Conservation (phyloP, 1,140 invertebrate species). For the Latrodectus geometricus region DNA sequence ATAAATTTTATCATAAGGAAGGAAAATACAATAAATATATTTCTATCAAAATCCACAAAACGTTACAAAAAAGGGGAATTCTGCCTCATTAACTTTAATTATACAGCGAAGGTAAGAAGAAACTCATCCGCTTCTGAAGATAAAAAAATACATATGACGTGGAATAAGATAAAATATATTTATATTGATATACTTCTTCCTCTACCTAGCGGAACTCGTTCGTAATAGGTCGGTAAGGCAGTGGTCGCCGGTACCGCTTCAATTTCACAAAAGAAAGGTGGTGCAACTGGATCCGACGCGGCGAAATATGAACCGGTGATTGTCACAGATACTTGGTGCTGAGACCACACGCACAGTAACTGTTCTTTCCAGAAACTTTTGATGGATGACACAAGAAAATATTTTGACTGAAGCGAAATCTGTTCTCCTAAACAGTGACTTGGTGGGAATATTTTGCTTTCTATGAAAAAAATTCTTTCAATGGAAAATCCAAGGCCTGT, state of each 20-base stretch:
- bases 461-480: neutral
- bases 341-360: slow-evolving; percentile 32
- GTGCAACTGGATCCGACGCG: slow-evolving; percentile 19
- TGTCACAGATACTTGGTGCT: slow-evolving; percentile 21
- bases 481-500: neutral
- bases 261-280: neutral
- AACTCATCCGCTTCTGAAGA: too few species aligned
- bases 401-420: neutral
- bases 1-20: too few species aligned
- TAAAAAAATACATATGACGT: too few species aligned
- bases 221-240: neutral
- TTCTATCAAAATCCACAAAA: too few species aligned
- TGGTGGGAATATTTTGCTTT: neutral
- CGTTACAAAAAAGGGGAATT: too few species aligned
- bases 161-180: too few species aligned
- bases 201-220: neutral
- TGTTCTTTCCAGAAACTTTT: slow-evolving; percentile 18
- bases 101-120: too few species aligned
- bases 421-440: too few species aligned
- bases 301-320: slow-evolving; percentile 47
- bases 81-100: too few species aligned
- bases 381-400: slow-evolving; percentile 26
- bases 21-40: too few species aligned
- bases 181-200: too few species aligned
- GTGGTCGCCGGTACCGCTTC: slow-evolving; percentile 8